phyloP scores from a whole-genome alignment of 2,113 vertebrate species.

The Rhipidura dahli region DNA sequence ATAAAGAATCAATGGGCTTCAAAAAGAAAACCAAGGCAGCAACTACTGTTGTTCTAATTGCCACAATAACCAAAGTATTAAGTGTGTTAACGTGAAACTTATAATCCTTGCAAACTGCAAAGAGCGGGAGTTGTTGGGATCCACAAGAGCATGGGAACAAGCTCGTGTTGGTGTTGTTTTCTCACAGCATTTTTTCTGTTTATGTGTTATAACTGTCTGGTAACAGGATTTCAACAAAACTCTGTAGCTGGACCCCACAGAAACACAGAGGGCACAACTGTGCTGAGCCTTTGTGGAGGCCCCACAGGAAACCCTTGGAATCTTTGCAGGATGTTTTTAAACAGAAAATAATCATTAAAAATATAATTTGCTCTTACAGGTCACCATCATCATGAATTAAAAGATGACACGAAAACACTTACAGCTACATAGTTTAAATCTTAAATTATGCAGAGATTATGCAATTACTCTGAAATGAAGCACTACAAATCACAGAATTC shows the following conservation, averaged over 20 bases:
- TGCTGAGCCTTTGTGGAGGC: neutral
- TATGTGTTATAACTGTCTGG: neutral
- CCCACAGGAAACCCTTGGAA: neutral
- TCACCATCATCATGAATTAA: neutral
- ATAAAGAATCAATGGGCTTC: slow-evolving; percentile 12
- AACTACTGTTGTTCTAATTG: neutral
- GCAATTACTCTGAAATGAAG: slow-evolving; percentile 33
- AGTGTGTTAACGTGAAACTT: neutral
- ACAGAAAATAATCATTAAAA: neutral
- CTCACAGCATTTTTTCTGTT: neutral
- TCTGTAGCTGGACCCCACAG: neutral
- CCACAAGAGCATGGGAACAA: neutral
- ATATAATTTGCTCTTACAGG: neutral
- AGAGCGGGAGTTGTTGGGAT: neutral
- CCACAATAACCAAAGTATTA: neutral
- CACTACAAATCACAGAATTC: slow-evolving; percentile 36
- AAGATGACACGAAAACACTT: neutral
- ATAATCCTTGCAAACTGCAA: neutral
- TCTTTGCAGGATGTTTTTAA: neutral
- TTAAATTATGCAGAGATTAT: neutral
- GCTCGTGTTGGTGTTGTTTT: neutral
- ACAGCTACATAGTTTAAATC: neutral
- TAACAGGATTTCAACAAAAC: neutral
- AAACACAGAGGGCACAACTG: neutral
- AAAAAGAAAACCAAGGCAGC: neutral